Base-by-base conservation (phyloP, 2,888 invertebrate species). In the Agriotes lineatus region DNA sequence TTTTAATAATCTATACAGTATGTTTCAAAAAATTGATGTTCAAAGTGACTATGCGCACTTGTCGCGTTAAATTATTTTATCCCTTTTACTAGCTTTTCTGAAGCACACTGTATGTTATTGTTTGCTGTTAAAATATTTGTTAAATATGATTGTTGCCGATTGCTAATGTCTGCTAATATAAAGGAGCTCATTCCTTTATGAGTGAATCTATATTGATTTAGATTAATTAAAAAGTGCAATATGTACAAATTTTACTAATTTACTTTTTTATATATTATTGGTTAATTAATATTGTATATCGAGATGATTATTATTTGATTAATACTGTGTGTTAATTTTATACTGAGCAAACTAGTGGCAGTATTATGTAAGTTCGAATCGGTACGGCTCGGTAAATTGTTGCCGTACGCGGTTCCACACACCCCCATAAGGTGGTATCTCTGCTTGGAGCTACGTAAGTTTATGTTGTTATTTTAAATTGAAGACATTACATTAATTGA, bases 241-340 rank as follows among this genome's bases (percentile, higher is more conserved):
- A 90, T 90, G 89, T 90, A 90, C 89, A 90, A 90, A 90, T 89
- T 89, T 88, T 88, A 88, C 82, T 84, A 84, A 84, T 79, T 83
- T 83, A 56, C 63, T 56, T 74, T 70, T 69, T 73, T 76, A 75
- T 76, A 77, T 74, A 80, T 75, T 77, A 80, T 79, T 80, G 80
- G 80, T 79, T 80, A 80, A 79, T 81, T 83, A 83, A 78, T 79
- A 79, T 80, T 82, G 82, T 82, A 83, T 83, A 83, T 82, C 78
- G 78, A 81, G 77, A 81, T 77, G 79, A 82, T 76, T 77, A 77
- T 74, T 78, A 80, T 81, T n/a, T 82, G 79, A 80, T 82, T 80
- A 81, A 79, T 78, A 78, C 77, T 80, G 80, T 79, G 81, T 80
- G 80, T 82, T 82, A 81, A 79, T 82, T 82, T 82, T 82, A 81